These are phyloP conservation scores for Proterorhinus semilunaris DNA, from an alignment of 2,113 vertebrate species.

Conservation along the genomic window DNA sequence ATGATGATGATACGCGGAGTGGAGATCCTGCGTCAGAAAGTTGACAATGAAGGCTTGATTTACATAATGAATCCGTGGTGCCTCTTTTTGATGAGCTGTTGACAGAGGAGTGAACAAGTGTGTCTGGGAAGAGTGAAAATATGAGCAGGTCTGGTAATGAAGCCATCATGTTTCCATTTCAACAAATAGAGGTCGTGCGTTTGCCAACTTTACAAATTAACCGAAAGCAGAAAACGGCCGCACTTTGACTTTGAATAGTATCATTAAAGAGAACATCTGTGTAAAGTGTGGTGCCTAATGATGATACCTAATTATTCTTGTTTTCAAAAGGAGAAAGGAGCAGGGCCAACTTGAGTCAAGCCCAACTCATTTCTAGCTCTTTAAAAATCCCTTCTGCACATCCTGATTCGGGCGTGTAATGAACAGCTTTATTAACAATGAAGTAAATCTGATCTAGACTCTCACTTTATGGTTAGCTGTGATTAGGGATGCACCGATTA, in stretches of 20 bases:
- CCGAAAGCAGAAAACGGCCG: background rate
- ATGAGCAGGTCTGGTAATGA: constrained; percentile 37
- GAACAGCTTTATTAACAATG: too few relatives aligned
- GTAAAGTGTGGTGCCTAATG: too few relatives aligned
- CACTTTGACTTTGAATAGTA: background rate
- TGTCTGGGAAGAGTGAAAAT: constrained; percentile 34
- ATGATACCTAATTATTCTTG: too few relatives aligned
- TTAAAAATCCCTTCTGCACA: too few relatives aligned
- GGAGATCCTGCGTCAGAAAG: constrained; percentile 47
- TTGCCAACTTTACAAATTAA: background rate
- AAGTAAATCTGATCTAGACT: too few relatives aligned
- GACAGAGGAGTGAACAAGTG: constrained; percentile 58
- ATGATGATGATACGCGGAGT: constrained; percentile 50
- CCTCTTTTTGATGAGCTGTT: constrained; percentile 57
- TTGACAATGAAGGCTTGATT: constrained; percentile 62
- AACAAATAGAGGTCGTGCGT: constrained; percentile 28
- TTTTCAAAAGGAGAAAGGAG: too few relatives aligned
- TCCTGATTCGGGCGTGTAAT: too few relatives aligned
- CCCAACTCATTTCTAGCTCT: too few relatives aligned
- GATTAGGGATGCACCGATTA: too few relatives aligned
- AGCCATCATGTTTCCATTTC: constrained; percentile 26
- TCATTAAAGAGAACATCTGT: too few relatives aligned
- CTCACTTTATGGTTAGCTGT: too few relatives aligned
- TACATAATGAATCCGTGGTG: constrained; percentile 65
- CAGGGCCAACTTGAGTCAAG: too few relatives aligned